Evolutionary conservation across 2,888 invertebrate genomes (phyloP), one percentile per base, ranked within the genome.

Genomic region (Gisinianus flammeolus): DNA sequence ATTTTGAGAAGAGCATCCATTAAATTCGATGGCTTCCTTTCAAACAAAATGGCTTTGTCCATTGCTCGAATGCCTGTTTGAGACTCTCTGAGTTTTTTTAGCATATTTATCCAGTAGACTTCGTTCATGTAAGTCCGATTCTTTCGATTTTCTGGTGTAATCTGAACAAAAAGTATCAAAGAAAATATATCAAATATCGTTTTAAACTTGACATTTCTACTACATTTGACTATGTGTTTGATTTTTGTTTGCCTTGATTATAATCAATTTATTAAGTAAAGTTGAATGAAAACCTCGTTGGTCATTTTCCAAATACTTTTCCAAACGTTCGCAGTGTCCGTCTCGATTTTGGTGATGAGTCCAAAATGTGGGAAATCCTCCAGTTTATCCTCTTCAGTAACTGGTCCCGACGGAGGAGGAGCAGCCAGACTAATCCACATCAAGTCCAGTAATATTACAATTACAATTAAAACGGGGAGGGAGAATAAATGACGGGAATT

Each of bases 1-100:
- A 79, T 33, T 73, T 52, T 30, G 6, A 79, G 31, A 0, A 79
- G 33, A n/a, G 77, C 77, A 54, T 79, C 79, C 69, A 79, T 56
- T 8, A 77, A 52, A 24, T 44, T 52, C 5, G 77, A 54, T n/a
- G 79, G 79, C 22, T 79, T 79, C 56, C 79, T 31, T 31, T 73
- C 70, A 44, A 79, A 79, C 6, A 77, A 56, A 52, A 79, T 79
- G 12, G 58, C 44, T 35, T 28, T 24, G 30, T 77, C 77, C 75
- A 79, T 77, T 22, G 67, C 44, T 28, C 58, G 54, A 33, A 79
- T 69, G 16, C 54, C 44, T 8, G 35, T 26, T 19, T 76, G 67
- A 1, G 76, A 35, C 24, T 64, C 44, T 1, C 28, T 3, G 24
- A 79, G 26, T 26, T 35, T 28, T 0, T 8, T 6, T 1, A 79